Percentiles rank a stretch among this genome's conserved stretches.
These are phyloP conservation scores for Scaptomyza polygonia DNA, from an alignment of 2,888 invertebrate genomes.

Conservation along the genomic window DNA sequence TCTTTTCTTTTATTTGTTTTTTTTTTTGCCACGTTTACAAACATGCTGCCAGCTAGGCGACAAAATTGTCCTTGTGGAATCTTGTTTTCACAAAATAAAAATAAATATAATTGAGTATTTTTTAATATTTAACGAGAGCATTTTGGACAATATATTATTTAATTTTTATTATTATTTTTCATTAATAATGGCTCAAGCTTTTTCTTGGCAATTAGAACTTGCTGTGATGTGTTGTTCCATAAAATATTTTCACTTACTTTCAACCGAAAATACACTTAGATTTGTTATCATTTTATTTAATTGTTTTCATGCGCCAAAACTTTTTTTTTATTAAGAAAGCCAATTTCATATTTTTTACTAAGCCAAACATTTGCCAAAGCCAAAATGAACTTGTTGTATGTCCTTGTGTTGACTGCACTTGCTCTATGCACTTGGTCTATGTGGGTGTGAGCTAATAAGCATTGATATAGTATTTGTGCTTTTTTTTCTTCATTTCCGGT, in stretches of 20 bases:
- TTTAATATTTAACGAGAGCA: too few species aligned
- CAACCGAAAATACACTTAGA: too few species aligned
- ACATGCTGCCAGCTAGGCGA: conserved; percentile 60
- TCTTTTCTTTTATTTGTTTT: conserved; percentile 2
- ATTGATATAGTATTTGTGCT: conserved; percentile 72
- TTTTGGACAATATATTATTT: too few species aligned
- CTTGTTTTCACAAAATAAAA: background rate
- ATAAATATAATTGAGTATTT: too few species aligned
- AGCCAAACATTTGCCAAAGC: background rate
- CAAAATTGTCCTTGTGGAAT: conserved; percentile 58
- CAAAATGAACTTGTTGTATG: conserved; percentile 26
- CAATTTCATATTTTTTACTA: background rate
- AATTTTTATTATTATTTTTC: too few species aligned
- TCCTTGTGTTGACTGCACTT: conserved; percentile 16
- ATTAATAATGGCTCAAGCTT: background rate
- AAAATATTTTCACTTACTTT: too few species aligned
- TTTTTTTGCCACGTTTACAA: conserved; percentile 51
- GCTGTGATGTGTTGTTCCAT: too few species aligned
- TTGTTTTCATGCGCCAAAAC: background rate
- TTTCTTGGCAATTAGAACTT: too few species aligned
- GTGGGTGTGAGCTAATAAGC: conserved; percentile 70
- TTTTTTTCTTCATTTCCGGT: conserved; percentile 80
- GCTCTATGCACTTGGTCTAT: conserved; percentile 4
- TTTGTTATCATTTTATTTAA: background rate
- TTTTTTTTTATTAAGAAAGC: background rate